Conservation (phyloP, 2,113 vertebrate species). For the Perca schrenkii region DNA sequence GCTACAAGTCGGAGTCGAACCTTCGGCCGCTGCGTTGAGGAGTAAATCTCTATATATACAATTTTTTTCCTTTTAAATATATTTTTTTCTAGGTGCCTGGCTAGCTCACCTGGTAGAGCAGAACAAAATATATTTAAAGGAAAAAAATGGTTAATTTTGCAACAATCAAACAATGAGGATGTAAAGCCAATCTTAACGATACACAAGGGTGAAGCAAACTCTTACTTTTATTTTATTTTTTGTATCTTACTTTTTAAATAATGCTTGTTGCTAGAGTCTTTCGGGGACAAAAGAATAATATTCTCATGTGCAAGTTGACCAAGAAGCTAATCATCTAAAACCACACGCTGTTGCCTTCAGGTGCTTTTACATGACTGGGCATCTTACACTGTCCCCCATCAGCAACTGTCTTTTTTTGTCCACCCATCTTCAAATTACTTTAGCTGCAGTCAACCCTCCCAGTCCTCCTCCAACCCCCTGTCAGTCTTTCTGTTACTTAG, state of each 20-base stretch:
- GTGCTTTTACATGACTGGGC: conserved; percentile 8
- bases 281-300: not conserved
- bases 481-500: conserved; percentile 69
- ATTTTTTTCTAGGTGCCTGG: too few species aligned
- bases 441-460: conserved; percentile 39
- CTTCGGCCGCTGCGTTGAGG: too few species aligned
- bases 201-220: not conserved
- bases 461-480: conserved; percentile 49
- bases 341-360: not conserved
- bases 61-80: too few species aligned
- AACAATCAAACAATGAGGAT: not conserved
- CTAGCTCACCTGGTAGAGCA: too few species aligned
- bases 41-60: too few species aligned
- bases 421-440: conserved; percentile 58
- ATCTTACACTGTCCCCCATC: conserved; percentile 42
- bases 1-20: too few species aligned
- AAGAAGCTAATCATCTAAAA: conserved; percentile 14
- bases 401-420: conserved; percentile 43
- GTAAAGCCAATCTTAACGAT: too few species aligned
- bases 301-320: not conserved
- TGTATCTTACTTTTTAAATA: not conserved
- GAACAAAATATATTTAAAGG: too few species aligned
- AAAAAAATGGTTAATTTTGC: too few species aligned
- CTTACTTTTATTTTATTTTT: not conserved
- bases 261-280: not conserved